Conservation (phyloP, 1,140 invertebrate species). For the Panulirus ornatus region DNA sequence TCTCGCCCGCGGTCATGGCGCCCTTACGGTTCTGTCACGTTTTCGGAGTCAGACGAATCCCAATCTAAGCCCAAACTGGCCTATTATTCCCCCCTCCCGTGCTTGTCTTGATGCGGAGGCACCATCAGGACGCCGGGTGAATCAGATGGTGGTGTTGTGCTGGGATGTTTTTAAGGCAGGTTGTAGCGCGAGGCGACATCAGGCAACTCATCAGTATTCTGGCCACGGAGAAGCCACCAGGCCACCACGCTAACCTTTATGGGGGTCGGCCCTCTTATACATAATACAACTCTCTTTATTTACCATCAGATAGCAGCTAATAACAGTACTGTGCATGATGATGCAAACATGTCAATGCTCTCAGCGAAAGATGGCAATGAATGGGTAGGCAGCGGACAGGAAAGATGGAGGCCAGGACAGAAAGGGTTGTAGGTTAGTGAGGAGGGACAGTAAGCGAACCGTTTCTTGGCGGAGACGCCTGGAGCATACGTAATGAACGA, state of each 20-base stretch:
- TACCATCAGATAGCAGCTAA: background rate
- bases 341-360: background rate
- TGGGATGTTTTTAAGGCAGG: background rate
- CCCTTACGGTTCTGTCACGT: constrained; percentile 67
- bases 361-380: background rate
- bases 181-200: background rate
- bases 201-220: constrained; percentile 31
- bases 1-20: constrained; percentile 55
- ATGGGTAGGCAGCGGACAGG: background rate
- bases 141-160: too few relatives aligned
- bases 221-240: constrained; percentile 47
- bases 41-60: constrained; percentile 1
- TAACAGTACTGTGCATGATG: background rate
- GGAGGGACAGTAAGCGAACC: constrained; percentile 65
- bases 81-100: background rate
- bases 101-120: too few relatives aligned
- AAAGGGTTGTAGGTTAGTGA: constrained; percentile 56
- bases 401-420: background rate
- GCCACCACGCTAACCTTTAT: constrained; percentile 36
- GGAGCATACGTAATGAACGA: constrained; percentile 61
- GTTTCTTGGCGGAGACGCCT: constrained; percentile 50
- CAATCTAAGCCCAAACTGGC: background rate
- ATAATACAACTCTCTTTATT: constrained; percentile 6
- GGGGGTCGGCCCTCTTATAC: constrained; percentile 27
- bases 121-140: too few relatives aligned